These are phyloP conservation scores for Strongylocentrotus purpuratus DNA, from an alignment of 35 echinoderm and acorn worm genomes.

Conservation along the genomic window DNA sequence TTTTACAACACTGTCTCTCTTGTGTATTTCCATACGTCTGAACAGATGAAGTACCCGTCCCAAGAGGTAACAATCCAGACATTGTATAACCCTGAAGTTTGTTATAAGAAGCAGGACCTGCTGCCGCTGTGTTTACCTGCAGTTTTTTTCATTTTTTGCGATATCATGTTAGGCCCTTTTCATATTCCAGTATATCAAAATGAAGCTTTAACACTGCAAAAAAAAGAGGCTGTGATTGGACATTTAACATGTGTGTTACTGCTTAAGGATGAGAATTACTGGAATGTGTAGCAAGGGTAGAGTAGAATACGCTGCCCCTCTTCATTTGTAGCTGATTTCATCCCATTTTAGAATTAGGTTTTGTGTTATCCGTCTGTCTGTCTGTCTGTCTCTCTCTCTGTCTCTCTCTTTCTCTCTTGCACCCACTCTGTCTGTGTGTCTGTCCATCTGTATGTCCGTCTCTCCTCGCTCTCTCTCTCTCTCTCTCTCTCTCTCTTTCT, in stretches of 20 bases:
- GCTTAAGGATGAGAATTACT: background rate
- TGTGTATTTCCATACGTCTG: slow-evolving; percentile 26
- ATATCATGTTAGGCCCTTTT: slow-evolving; percentile 10
- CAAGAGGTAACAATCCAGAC: slow-evolving; percentile 25
- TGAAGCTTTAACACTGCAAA: background rate
- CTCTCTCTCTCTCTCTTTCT: background rate
- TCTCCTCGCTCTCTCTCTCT: too few species aligned
- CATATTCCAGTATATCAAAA: background rate
- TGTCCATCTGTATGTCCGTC: background rate
- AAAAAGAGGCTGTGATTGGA: background rate
- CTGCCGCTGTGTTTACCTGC: background rate
- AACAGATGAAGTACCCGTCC: slow-evolving; percentile 23
- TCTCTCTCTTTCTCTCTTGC: background rate
- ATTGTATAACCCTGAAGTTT: background rate
- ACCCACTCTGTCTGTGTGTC: background rate
- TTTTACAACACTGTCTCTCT: slow-evolving; percentile 21
- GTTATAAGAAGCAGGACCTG: background rate
- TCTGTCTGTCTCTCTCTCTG: background rate
- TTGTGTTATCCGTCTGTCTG: background rate
- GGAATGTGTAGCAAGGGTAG: background rate
- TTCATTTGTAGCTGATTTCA: background rate
- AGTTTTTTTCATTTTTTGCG: background rate
- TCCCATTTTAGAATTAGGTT: background rate
- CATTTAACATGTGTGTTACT: background rate
- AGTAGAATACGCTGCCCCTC: background rate